These are phyloP conservation scores for Ganaspis sp. DNA, from an alignment of 1,140 invertebrate genomes.

Conservation along the genomic window DNA sequence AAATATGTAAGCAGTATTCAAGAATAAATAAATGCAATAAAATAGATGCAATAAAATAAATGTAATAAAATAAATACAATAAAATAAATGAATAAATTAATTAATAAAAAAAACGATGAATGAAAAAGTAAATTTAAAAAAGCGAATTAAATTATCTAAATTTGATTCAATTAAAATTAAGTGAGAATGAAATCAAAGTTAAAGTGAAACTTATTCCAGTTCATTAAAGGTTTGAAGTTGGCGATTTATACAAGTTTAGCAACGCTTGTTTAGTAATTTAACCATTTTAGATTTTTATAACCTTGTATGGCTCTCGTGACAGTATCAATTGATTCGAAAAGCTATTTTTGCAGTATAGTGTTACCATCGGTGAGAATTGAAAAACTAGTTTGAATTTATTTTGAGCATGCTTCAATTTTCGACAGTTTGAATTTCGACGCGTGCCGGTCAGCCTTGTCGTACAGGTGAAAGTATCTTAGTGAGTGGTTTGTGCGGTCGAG, in stretches of 20 bases:
- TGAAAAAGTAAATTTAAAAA: too few relatives aligned
- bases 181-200: too few relatives aligned
- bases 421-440: slow-evolving; percentile 11
- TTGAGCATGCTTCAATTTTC: background rate
- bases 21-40: too few relatives aligned
- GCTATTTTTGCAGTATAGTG: background rate
- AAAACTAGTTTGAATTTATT: slow-evolving; percentile 5
- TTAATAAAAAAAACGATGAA: too few relatives aligned
- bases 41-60: too few relatives aligned
- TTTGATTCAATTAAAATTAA: too few relatives aligned
- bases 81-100: too few relatives aligned
- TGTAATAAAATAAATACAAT: too few relatives aligned
- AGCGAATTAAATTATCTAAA: too few relatives aligned
- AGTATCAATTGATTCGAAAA: background rate
- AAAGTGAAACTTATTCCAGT: too few relatives aligned
- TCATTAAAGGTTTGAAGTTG: too few relatives aligned
- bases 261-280: background rate
- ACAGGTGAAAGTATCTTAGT: background rate
- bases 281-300: background rate
- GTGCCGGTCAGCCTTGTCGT: slow-evolving; percentile 20
- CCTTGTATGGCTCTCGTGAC: background rate
- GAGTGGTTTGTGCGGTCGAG: background rate
- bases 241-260: background rate
- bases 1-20: too few relatives aligned
- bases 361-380: background rate